A percentile compares a stretch with the other conserved stretches of the same genome.
Conservation (phyloP, 2,888 invertebrate genomes). For the Caenorhabditis virilis region DNA sequence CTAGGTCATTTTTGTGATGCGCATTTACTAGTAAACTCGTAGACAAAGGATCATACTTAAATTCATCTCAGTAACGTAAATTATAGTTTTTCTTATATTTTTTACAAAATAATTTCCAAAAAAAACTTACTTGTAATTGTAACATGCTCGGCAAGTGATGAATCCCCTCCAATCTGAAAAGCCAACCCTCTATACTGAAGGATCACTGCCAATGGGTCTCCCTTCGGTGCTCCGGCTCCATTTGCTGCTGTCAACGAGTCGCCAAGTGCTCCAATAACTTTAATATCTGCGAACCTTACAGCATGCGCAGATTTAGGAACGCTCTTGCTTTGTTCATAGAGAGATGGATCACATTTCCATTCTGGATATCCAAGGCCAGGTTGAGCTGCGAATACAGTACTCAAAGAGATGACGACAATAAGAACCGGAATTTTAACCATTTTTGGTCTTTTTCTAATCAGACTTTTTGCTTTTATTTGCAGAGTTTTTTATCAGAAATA, state of each 20-base stretch:
- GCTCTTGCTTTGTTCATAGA: constrained; percentile 32
- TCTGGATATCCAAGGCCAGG: constrained; percentile 44
- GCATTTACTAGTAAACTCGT: too few relatives aligned
- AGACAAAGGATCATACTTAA: neutral
- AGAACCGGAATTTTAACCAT: too few relatives aligned
- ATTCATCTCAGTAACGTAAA: neutral
- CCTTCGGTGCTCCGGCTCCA: constrained; percentile 54
- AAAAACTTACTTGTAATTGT: constrained; percentile 50
- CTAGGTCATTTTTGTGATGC: too few relatives aligned
- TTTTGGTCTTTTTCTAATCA: too few relatives aligned
- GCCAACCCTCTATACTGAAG: constrained; percentile 59
- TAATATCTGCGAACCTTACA: constrained; percentile 52
- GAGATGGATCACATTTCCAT: constrained; percentile 42
- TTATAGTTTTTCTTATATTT: neutral
- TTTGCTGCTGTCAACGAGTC: constrained; percentile 59
- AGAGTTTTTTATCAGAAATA: too few relatives aligned
- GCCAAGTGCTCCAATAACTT: constrained; percentile 54
- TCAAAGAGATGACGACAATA: too few relatives aligned
- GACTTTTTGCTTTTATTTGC: too few relatives aligned
- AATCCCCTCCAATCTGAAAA: constrained; percentile 57
- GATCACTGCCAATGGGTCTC: constrained; percentile 52
- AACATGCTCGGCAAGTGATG: constrained; percentile 48
- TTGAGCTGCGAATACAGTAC: too few relatives aligned
- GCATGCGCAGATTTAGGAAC: constrained; percentile 69
- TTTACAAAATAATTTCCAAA: neutral